These are phyloP conservation scores for Meleagris gallopavo DNA, from an alignment of 2,113 vertebrate genomes.

Conservation along the genomic window DNA sequence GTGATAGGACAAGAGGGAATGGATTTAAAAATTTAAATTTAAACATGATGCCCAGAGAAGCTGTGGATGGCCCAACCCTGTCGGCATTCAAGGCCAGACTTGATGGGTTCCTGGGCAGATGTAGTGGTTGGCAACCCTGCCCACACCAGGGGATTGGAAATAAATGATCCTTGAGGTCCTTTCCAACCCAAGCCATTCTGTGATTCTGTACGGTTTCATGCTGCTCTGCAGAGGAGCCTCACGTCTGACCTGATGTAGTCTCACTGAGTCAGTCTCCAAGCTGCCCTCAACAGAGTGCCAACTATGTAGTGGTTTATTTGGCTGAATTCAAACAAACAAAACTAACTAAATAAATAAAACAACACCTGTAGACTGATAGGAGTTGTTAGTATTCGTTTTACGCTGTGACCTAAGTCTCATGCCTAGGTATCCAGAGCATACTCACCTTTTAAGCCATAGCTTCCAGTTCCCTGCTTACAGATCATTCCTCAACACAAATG, in stretches of 20 bases:
- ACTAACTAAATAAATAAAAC: no score
- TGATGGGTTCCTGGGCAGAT: no score
- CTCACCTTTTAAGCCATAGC: conserved; percentile 29
- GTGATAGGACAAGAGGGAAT: no score
- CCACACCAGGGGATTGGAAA: no score
- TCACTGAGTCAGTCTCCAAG: neutral
- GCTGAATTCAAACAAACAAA: neutral
- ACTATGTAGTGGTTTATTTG: neutral
- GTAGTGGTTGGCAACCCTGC: no score
- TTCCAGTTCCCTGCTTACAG: neutral
- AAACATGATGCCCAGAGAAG: no score
- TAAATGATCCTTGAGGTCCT: no score
- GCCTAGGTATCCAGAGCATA: neutral
- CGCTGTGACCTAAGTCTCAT: conserved; percentile 5
- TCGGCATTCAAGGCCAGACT: no score
- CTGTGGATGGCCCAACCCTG: no score
- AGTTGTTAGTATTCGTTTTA: neutral
- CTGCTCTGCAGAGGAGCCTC: neutral
- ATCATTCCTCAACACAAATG: conserved; percentile 26
- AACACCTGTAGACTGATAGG: neutral
- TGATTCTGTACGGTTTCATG: neutral
- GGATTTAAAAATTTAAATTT: no score
- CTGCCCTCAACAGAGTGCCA: neutral
- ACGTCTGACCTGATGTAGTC: neutral
- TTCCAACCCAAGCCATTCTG: no score